A percentile compares a stretch with the other conserved stretches of the same genome.
Conservation (phyloP, 1,140 invertebrate species). For the Wasmannia auropunctata region DNA sequence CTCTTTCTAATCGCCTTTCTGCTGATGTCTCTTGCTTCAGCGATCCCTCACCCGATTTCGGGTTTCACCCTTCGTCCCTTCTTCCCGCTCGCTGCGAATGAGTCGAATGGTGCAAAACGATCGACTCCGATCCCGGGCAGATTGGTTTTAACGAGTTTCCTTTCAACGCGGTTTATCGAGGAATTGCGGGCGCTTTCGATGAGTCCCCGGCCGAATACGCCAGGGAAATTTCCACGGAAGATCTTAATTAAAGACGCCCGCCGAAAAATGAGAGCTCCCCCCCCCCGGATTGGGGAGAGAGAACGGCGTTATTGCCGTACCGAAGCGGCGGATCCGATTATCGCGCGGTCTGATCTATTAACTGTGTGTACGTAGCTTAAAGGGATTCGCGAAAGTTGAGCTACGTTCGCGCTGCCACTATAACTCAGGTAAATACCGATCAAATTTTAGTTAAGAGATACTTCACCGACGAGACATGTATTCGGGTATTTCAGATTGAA, state of each 20-base stretch:
- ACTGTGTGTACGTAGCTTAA: constrained; percentile 68
- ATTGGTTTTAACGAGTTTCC: constrained; percentile 77
- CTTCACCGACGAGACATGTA: not conserved
- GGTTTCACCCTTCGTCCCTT: constrained; percentile 12
- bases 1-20: constrained; percentile 1
- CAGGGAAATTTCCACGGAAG: constrained; percentile 70
- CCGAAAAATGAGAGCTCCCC: constrained; percentile 65
- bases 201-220: constrained; percentile 64
- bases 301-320: constrained; percentile 61
- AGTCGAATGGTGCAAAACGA: constrained; percentile 64
- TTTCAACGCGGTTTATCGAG: constrained; percentile 76
- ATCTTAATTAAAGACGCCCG: constrained; percentile 75
- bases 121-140: constrained; percentile 70
- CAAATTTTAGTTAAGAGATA: constrained; percentile 36
- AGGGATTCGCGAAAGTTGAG: constrained; percentile 52
- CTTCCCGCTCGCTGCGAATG: constrained; percentile 5
- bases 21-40: not conserved
- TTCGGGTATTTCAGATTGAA: not conserved
- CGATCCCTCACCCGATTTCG: constrained; percentile 35
- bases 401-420: constrained; percentile 18
- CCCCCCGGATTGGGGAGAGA: constrained; percentile 20
- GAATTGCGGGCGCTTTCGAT: constrained; percentile 66
- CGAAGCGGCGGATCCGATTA: constrained; percentile 57
- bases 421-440: constrained; percentile 44
- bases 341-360: constrained; percentile 62